Evolutionary conservation across 2,888 invertebrate species (phyloP), one percentile per base, ranked within the genome.

Genomic region (Microctonus aethiopoides): DNA sequence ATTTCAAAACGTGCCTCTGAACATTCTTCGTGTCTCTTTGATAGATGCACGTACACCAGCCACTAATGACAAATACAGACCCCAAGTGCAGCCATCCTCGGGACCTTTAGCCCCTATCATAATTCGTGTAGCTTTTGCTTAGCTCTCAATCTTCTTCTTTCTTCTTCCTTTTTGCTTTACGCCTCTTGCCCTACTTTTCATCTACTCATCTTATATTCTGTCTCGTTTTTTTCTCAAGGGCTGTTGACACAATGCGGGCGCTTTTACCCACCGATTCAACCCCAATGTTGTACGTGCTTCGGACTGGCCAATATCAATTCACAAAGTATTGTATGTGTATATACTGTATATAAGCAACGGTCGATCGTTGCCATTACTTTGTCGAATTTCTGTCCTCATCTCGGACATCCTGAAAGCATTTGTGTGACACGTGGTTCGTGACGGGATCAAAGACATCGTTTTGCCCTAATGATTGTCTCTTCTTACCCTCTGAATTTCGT

Each of bases 201-300:
- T 68, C 56, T n/a, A n/a, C 51, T 69, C 65, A 57, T 67, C 63
- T 68, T 52, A 6, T 22, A 32, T 26, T 20, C 24, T 7, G 29
- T 22, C 41, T 52, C 46, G 22, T 34, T 39, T 67, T 62, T 60
- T 57, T 72, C 61, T 75, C 70, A 78, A 81, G 81, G 81, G 80
- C 78, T 82, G 80, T 82, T 82, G 82, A 80, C 82, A 83, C 81
- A 83, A 84, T 84, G 83, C 84, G 84, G 84, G 84, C 78, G 79
- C 80, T 79, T 84, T 82, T 82, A 81, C 83, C 76, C 83, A 80
- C 34, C 39, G 52, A 26, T 26, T 22, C 20, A 16, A 46, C 67
- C 60, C 60, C 26, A 52, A 64, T 34, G 36, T 54, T 32, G 34
- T 46, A 51, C 67, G 78, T 80, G 80, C 79, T 76, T 72, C 77